Evolutionary conservation across 2,797 vertebrate genomes (phyloP).

Genomic region (Chelidonichthys spinosus): DNA sequence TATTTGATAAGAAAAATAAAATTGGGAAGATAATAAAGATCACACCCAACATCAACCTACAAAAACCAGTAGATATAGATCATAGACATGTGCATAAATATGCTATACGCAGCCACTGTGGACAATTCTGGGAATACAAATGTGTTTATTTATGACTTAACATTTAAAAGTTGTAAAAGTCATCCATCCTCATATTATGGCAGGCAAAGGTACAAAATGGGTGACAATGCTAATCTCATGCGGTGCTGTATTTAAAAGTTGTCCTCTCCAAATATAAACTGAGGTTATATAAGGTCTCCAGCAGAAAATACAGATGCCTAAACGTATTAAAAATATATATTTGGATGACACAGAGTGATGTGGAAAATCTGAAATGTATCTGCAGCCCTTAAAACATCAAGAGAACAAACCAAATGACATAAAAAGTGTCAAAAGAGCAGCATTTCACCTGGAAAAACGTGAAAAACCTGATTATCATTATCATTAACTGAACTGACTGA

Average conservation of each 20-base stretch:
- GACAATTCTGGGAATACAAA: conserved; percentile 2
- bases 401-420: background rate
- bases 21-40: too few species aligned
- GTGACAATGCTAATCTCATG: background rate
- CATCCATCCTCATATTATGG: background rate
- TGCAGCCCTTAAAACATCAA: conserved; percentile 19
- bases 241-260: background rate
- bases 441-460: conserved; percentile 20
- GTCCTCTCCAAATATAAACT: background rate
- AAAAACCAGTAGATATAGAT: background rate
- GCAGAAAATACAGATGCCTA: background rate
- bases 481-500: conserved; percentile 2
- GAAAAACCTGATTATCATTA: background rate
- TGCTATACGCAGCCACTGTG: too few species aligned
- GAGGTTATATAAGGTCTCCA: background rate
- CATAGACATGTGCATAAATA: background rate
- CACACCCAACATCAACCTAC: too few species aligned
- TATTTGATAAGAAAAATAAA: too few species aligned
- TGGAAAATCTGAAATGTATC: background rate
- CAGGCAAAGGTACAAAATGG: background rate
- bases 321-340: background rate
- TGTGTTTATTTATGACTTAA: background rate
- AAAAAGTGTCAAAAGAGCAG: conserved; percentile 4
- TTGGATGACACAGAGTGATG: background rate
- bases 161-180: background rate